Evolutionary conservation across 1,140 invertebrate species (phyloP).

Genomic region (Helicoverpa zea): DNA sequence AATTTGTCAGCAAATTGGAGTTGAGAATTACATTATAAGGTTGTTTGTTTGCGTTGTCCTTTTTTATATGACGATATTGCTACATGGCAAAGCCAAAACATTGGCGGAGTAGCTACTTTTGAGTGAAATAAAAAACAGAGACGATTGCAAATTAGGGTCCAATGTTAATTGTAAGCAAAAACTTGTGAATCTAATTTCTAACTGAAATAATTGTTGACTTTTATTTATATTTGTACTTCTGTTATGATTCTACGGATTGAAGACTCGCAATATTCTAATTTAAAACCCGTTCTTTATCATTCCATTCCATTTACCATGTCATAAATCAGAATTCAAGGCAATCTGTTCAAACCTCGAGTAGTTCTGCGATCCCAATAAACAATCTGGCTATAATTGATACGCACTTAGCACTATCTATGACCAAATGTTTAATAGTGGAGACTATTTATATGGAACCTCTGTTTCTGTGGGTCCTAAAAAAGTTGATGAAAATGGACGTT

Average conservation of each 20-base stretch:
- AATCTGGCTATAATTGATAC: conserved; percentile 15
- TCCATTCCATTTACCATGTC: conserved; percentile 28
- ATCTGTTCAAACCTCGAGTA: conserved; percentile 10
- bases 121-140: not conserved
- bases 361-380: conserved; percentile 19
- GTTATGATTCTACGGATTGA: not conserved
- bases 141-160: not conserved
- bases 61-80: conserved; percentile 5
- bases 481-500: not conserved
- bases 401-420: not conserved
- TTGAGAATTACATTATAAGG: conserved; percentile 1
- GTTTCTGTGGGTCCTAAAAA: no score
- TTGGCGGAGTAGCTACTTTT: not conserved
- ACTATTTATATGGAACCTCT: no score
- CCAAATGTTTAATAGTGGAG: no score
- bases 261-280: not conserved
- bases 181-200: no score
- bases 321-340: conserved; percentile 38
- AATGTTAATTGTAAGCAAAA: not conserved
- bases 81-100: not conserved
- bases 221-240: no score
- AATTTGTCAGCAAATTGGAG: conserved; percentile 35
- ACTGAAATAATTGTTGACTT: no score
- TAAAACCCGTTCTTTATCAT: conserved; percentile 16
- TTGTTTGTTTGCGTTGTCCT: conserved; percentile 16